Conservation (phyloP, 1,140 invertebrate species). For the Drosophila watanabei region DNA sequence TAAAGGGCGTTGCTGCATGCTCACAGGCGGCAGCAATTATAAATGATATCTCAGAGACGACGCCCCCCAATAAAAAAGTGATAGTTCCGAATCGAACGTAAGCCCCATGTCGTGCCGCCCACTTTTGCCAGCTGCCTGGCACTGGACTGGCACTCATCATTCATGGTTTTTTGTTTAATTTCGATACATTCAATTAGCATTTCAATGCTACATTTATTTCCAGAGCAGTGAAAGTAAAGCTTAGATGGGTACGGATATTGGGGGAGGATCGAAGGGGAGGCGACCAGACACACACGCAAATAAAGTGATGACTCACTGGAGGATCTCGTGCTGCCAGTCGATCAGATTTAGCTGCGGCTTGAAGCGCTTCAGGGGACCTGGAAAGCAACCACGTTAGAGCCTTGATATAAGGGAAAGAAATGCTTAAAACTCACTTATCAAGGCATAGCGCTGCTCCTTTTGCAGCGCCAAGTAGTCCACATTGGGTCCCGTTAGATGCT, state of each 20-base stretch:
- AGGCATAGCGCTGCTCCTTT: slow-evolving; percentile 81
- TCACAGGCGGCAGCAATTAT: slow-evolving; percentile 15
- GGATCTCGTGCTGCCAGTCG: slow-evolving; percentile 79
- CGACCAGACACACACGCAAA: slow-evolving; percentile 56
- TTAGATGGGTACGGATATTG: slow-evolving; percentile 13
- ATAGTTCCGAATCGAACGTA: slow-evolving; percentile 30
- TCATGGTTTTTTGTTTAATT: slow-evolving; percentile 35
- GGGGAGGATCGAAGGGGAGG: slow-evolving; percentile 10
- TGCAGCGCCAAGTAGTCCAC: slow-evolving; percentile 74
- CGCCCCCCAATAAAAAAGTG: slow-evolving; percentile 59
- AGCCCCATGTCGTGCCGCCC: slow-evolving; percentile 46
- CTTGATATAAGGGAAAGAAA: neutral
- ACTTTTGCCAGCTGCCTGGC: slow-evolving; percentile 56
- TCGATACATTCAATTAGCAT: slow-evolving; percentile 62
- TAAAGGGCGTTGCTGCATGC: slow-evolving; percentile 66
- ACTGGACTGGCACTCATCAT: slow-evolving; percentile 38
- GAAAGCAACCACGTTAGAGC: slow-evolving; percentile 28
- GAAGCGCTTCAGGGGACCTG: slow-evolving; percentile 80
- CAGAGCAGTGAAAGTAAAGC: slow-evolving; percentile 66
- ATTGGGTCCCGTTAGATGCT: slow-evolving; percentile 71
- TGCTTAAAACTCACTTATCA: slow-evolving; percentile 66
- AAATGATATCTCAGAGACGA: slow-evolving; percentile 37
- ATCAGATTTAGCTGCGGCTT: slow-evolving; percentile 78
- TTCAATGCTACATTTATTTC: slow-evolving; percentile 75
- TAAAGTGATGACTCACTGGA: slow-evolving; percentile 54